Evolutionary conservation across 1,140 invertebrate species (phyloP).

Genomic region (Vollenhovia emeryi): DNA sequence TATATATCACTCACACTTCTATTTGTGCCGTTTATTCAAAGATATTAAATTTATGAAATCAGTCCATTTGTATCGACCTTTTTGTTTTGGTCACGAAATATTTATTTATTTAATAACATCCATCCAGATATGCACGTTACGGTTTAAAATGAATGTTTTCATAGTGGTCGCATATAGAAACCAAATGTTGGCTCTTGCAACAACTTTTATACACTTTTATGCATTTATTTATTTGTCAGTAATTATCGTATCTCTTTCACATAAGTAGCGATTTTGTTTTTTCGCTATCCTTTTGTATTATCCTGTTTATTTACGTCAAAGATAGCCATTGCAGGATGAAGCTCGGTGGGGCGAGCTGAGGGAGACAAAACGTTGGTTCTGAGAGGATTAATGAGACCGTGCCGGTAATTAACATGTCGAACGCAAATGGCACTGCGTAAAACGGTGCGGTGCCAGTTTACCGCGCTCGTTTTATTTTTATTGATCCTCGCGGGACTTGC

Average conservation of each 20-base stretch:
- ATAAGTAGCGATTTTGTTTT: neutral
- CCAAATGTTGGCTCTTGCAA: neutral
- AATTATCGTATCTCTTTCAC: neutral
- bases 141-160: neutral
- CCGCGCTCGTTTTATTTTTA: slow-evolving; percentile 49
- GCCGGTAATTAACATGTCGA: slow-evolving; percentile 64
- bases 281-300: neutral
- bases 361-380: slow-evolving; percentile 19
- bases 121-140: neutral
- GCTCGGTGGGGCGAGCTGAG: slow-evolving; percentile 11
- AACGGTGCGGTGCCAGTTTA: slow-evolving; percentile 4
- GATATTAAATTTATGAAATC: slow-evolving; percentile 17
- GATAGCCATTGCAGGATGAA: slow-evolving; percentile 3
- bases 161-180: neutral
- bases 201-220: neutral
- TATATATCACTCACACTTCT: slow-evolving; percentile 30
- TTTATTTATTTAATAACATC: slow-evolving; percentile 23
- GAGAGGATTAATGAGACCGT: slow-evolving; percentile 34
- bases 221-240: neutral
- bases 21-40: slow-evolving; percentile 1
- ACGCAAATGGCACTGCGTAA: slow-evolving; percentile 37
- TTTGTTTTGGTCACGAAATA: neutral
- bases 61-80: slow-evolving; percentile 31
- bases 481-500: slow-evolving; percentile 14
- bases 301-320: slow-evolving; percentile 9